Base-by-base conservation (phyloP, 1,140 invertebrate genomes). In the Drosophila tristis region DNA sequence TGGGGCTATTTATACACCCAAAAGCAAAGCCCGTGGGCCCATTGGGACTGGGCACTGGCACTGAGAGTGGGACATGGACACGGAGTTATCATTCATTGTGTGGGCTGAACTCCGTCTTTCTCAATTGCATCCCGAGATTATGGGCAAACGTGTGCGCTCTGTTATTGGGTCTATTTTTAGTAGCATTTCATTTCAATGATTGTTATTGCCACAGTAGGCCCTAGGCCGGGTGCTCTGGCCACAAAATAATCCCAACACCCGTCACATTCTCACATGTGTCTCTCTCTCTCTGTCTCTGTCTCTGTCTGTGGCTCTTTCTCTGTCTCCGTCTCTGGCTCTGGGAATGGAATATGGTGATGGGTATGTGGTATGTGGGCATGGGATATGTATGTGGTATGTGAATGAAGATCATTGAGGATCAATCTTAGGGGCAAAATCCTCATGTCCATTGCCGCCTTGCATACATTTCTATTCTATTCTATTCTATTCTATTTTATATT, bases 261-360 rank as follows among this genome's bases (percentile, higher is more conserved):
- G 63, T n/a, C 54, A 39, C 66, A 87, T 87, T 87, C 78, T 78
- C 82, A 86, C 82, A 86, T 82, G 66, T 82, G 82, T 85, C 45
- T 42, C 20, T 43, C 45, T 56, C 23, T 62, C 44, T 70, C 43
- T 60, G 16, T 25, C 23, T 16, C n/a, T 31, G 48, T 68, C 25
- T 76, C 78, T 85, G 45, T 48, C 15, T 43, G 42, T 59, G 31
- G 59, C 48, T 63, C n/a, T n/a, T n/a, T 25, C 23, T 16, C n/a
- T 31, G 48, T 68, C 25, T 76, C 78, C 85, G 45, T 48, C 15
- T 43, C 29, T 65, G 15, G 39, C 39, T 66, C 43, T 61, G 63
- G 51, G 45, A 29, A 51, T 56, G 35, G 35, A 13, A 39, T 31
- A 39, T 9, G 31, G 61, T 25, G 26, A 31, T 57, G 50, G 13